phyloP scores from a whole-genome alignment of 2,888 invertebrate genomes.

The Meteorus cinctellus region DNA sequence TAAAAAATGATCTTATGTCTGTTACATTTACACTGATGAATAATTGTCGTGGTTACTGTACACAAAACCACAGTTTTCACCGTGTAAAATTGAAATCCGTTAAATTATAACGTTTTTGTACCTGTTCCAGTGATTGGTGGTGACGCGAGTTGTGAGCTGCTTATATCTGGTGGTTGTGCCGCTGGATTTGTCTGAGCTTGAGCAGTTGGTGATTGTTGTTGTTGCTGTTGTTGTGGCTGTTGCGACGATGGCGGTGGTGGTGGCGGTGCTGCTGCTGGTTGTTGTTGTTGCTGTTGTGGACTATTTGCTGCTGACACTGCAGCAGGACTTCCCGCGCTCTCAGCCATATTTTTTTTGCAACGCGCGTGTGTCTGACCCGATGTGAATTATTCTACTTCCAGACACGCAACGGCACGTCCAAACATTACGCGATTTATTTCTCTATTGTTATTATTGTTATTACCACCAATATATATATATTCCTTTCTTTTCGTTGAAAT shows the following conservation, averaged over 20 bases:
- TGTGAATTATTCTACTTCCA: conserved; percentile 29
- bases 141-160: conserved; percentile 70
- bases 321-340: conserved; percentile 68
- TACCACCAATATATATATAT: no score
- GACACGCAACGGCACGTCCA: not conserved
- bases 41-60: not conserved
- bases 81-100: not conserved
- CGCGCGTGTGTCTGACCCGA: conserved; percentile 32
- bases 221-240: conserved; percentile 39
- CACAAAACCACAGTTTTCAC: no score
- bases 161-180: conserved; percentile 69
- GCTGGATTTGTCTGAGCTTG: conserved; percentile 50
- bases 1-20: no score
- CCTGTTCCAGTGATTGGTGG: conserved; percentile 73
- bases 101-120: conserved; percentile 52
- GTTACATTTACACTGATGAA: no score
- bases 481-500: no score
- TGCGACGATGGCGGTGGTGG: conserved; percentile 47
- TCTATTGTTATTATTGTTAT: no score
- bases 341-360: conserved; percentile 64
- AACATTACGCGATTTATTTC: not conserved
- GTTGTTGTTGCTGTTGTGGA: conserved; percentile 65
- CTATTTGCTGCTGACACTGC: conserved; percentile 63
- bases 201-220: conserved; percentile 57
- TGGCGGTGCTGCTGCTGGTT: not conserved